Evolutionary conservation across 2,113 vertebrate species (phyloP), one percentile per base, ranked within the genome.

Genomic region (Tupaia chinensis): DNA sequence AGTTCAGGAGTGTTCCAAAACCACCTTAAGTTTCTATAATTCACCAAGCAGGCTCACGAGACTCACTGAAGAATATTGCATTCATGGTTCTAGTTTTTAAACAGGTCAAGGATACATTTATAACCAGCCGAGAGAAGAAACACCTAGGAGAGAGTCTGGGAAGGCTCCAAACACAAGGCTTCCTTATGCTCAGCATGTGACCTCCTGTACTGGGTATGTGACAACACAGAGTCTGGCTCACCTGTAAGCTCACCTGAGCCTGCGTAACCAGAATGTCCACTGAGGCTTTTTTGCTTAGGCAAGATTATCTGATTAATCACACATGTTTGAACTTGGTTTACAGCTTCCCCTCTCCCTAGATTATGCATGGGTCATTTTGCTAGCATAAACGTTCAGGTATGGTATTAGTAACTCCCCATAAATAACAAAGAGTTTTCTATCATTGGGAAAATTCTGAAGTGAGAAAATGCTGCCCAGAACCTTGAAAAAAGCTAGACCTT

Each of bases 371-470:
- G 19, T 72, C 73, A 72, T 72, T 19, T n/a, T 20, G 27, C 85
- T 73, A 79, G 32, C 63, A 61, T 63, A 63, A 95, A 87, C 32
- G 61, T 58, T 69, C 13, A 82, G 16, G 5, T 88, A 16, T 79
- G 19, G 0, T 20, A 10, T 58, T 6, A 79, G 6, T 20, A 4
- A 3, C 1, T 7, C 25, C 68, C 9, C 3, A 5, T 6, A 9
- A 60, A 68, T 17, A 54, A 86, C 53, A 89, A 44, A 61, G 14
- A 63, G 7, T 16, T 2, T 70, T 3, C 3, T n/a, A 69, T 4
- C n/a, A 68, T 2, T 68, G 9, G 16, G 54, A 27, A 93, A 86
- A 63, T 87, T 34, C 7, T 7, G 61, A n/a, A 10, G 2, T 86
- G 54, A 86, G 68, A 86, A 3, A 17, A 61, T 90, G 44, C 10